These are phyloP conservation scores for Ormyrus nitidulus DNA, from an alignment of 2,888 invertebrate genomes.

Conservation along the genomic window DNA sequence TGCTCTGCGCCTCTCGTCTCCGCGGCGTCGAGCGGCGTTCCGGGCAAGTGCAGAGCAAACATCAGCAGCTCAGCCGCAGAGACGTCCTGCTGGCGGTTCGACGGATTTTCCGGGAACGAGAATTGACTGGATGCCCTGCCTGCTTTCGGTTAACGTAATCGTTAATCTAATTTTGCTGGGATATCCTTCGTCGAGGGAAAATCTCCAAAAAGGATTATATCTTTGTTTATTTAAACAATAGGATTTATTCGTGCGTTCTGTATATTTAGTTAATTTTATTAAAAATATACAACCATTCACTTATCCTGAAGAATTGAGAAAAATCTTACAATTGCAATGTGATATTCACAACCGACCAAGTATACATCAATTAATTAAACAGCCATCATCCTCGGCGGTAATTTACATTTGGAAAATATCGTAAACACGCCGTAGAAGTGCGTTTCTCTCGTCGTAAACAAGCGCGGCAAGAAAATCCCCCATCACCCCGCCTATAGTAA, in stretches of 20 bases:
- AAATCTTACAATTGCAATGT: too few species aligned
- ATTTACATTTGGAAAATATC: background rate
- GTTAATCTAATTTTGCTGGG: too few species aligned
- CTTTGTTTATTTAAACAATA: too few species aligned
- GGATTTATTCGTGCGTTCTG: too few species aligned
- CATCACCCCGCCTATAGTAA: background rate
- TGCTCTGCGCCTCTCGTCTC: too few species aligned
- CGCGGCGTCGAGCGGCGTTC: background rate
- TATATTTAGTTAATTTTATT: too few species aligned
- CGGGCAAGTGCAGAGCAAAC: conserved; percentile 38
- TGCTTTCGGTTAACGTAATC: background rate
- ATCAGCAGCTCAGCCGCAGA: background rate
- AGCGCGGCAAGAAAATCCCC: conserved; percentile 7
- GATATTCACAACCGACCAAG: too few species aligned
- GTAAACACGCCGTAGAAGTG: background rate
- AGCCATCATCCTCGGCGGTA: background rate
- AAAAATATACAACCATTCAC: too few species aligned
- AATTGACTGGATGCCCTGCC: background rate
- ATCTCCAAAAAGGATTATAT: too few species aligned
- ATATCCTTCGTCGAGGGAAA: too few species aligned
- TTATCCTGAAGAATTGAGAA: too few species aligned
- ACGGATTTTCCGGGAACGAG: conserved; percentile 7
- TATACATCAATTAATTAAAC: too few species aligned
- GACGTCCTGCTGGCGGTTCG: background rate
- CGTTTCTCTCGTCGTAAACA: background rate